Base-by-base conservation (phyloP, 2,888 invertebrate species). In the Mesorhabditis sp. region DNA sequence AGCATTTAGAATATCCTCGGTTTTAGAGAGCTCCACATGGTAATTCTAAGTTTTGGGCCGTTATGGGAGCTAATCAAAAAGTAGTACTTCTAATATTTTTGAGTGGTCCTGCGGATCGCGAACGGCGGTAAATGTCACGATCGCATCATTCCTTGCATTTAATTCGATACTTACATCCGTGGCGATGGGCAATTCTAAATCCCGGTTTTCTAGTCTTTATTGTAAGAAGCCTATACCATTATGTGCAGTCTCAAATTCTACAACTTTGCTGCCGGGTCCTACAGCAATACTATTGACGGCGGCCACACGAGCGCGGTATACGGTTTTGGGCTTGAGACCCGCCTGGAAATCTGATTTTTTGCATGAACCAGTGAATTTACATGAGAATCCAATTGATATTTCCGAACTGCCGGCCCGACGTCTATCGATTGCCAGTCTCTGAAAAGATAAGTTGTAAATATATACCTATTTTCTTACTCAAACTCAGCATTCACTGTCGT, bases 161-260 rank as follows among this genome's bases (percentile, higher is more conserved):
- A 79, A 71, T 62, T 69, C 66, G 1, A 74, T 72, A n/a, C 72
- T 65, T 5, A 79, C 66, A 66, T 79, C 79, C 0, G 79, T 79
- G 7, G 79, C 77, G 61, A 79, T 76, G 4, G 79, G 79, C 0
- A 79, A 70, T 43, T 75, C 79, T 73, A 68, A 28, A 28, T 28
- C 28, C 28, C 28, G 1, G 28, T 28, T 28, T 28, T 28, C 28
- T 28, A 28, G 1, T 28, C 28, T 28, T 28, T 62, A n/a, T 61
- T 43, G 45, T 67, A 43, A 43, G 13, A n/a, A 44, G 63, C 4
- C n/a, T 72, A 62, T 10, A 75, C 75, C 70, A 4, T 71, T 72
- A 67, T 73, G 72, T 1, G 79, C 74, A 4, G 76, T 77, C 64
- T 79, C 79, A 45, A 79, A 79, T 69, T 79, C 77, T 41, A 72